Percentiles rank a stretch among this genome's conserved stretches.
phyloP scores from a whole-genome alignment of 1,140 invertebrate species.

The Odontomachus brunneus region DNA sequence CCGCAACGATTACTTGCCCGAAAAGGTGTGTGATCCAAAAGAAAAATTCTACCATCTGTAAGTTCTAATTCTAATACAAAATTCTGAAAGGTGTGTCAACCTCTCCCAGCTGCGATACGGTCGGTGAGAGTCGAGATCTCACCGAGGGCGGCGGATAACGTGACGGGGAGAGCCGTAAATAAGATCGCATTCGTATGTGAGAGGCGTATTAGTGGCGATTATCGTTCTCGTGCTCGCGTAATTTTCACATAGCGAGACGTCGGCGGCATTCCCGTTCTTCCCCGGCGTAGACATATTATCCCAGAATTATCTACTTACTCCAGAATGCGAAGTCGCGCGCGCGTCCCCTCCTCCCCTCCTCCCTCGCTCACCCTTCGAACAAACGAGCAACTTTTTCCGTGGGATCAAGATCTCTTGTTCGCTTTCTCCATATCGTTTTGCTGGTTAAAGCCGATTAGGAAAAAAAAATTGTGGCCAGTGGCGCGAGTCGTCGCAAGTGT shows the following conservation, averaged over 20 bases:
- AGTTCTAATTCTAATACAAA: too few relatives aligned
- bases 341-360: too few relatives aligned
- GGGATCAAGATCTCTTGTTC: constrained; percentile 15
- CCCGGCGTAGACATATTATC: constrained; percentile 39
- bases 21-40: too few relatives aligned
- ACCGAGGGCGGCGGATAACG: not conserved
- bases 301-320: constrained; percentile 76
- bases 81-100: too few relatives aligned
- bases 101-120: not conserved
- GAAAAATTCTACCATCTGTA: too few relatives aligned
- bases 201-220: constrained; percentile 68
- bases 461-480: constrained; percentile 6
- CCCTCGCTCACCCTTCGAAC: constrained; percentile 38
- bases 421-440: constrained; percentile 54
- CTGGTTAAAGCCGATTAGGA: not conserved
- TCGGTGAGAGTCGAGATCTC: constrained; percentile 13
- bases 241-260: constrained; percentile 73
- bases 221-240: constrained; percentile 68
- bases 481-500: constrained; percentile 2
- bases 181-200: constrained; percentile 48
- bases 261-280: constrained; percentile 64
- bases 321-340: constrained; percentile 68
- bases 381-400: constrained; percentile 49
- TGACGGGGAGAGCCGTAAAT: constrained; percentile 48
- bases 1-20: too few relatives aligned